Evolutionary conservation across 2,888 invertebrate genomes (phyloP).

Genomic region (Troglohyphantes excavatus): DNA sequence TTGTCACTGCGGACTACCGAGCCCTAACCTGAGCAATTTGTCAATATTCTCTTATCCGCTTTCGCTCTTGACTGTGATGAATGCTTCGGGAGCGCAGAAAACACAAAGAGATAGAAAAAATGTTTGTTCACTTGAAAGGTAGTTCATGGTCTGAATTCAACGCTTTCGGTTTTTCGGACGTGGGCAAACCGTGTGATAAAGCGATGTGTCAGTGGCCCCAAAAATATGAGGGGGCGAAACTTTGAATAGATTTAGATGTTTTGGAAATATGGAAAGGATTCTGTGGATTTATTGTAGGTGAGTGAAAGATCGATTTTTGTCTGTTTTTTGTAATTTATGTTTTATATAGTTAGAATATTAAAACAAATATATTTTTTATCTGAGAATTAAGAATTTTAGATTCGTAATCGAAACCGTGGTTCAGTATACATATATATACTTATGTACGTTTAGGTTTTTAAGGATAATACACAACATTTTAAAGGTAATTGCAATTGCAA

Average conservation of each 20-base stretch:
- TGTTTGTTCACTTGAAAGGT: slow-evolving; percentile 43
- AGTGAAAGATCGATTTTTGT: too few relatives aligned
- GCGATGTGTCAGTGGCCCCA: neutral
- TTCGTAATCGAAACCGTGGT: too few relatives aligned
- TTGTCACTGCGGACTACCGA: slow-evolving; percentile 61
- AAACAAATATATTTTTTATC: too few relatives aligned
- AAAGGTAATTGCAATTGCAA: too few relatives aligned
- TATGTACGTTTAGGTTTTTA: too few relatives aligned
- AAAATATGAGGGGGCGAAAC: neutral
- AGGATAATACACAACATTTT: too few relatives aligned
- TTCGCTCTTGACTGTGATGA: slow-evolving; percentile 59
- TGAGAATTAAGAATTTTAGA: too few relatives aligned
- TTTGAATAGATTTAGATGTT: slow-evolving; percentile 8
- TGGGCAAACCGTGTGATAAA: neutral
- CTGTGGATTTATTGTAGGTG: too few relatives aligned
- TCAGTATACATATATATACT: too few relatives aligned
- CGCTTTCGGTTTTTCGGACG: neutral
- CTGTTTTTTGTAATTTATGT: too few relatives aligned
- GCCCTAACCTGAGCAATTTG: slow-evolving; percentile 56
- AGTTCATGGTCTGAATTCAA: neutral
- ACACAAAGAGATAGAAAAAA: slow-evolving; percentile 38
- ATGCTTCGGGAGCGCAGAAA: slow-evolving; percentile 43
- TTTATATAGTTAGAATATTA: too few relatives aligned
- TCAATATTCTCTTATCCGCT: slow-evolving; percentile 74
- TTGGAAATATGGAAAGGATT: neutral